These are phyloP conservation scores for Andricus curvator DNA, from an alignment of 2,888 invertebrate genomes.

Conservation along the genomic window DNA sequence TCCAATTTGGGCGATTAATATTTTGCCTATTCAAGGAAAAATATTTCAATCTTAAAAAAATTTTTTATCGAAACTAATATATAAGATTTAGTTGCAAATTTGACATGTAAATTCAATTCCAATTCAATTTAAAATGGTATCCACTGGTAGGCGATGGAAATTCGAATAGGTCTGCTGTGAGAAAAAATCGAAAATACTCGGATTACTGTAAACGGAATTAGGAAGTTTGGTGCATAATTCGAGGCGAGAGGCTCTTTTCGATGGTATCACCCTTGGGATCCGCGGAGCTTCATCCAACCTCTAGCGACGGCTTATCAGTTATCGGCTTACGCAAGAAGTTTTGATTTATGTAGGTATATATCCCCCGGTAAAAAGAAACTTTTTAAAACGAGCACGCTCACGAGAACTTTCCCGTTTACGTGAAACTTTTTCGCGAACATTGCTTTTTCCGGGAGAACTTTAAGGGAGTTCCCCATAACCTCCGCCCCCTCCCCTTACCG, in stretches of 20 bases:
- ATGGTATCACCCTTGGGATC: constrained; percentile 17
- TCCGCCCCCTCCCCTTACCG: no score
- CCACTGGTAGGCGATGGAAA: no score
- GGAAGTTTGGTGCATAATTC: background rate
- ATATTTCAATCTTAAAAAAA: no score
- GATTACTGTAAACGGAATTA: background rate
- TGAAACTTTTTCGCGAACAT: constrained; percentile 27
- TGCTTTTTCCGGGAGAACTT: constrained; percentile 39
- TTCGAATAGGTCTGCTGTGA: no score
- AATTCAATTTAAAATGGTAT: no score
- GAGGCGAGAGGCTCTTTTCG: background rate
- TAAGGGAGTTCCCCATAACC: constrained; percentile 9
- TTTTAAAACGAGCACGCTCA: constrained; percentile 33
- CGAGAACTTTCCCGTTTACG: constrained; percentile 24
- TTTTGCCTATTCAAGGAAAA: no score
- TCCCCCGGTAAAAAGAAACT: constrained; percentile 20
- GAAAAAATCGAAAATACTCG: background rate
- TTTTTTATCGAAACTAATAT: no score
- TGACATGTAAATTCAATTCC: no score
- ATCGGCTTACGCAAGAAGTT: constrained; percentile 43
- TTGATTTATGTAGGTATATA: constrained; percentile 38
- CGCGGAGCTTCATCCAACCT: constrained; percentile 36
- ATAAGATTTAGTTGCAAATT: no score
- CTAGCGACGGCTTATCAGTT: constrained; percentile 39
- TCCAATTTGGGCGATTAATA: no score